Base-by-base conservation (phyloP, 1,140 invertebrate genomes). In the Tetraneura akinire region DNA sequence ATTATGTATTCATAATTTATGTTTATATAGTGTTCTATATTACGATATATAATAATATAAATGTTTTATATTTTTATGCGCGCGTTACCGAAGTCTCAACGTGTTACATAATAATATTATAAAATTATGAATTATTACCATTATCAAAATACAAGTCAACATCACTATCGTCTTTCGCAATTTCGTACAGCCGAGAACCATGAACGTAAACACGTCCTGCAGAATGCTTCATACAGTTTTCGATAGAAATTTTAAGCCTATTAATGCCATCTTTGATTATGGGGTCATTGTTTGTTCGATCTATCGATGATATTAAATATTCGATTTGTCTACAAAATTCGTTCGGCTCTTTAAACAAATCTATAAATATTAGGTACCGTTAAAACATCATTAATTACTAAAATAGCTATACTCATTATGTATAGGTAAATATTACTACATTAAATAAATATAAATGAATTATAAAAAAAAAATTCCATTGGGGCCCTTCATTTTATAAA, bases 121-220 rank as follows among this genome's bases (percentile, higher is more conserved):
- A 29, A 26, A 60, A 60, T 60, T 26, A 23, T 70, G 16, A 42
- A 45, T 16, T 26, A 23, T 76, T 83, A 84, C 86, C 85, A 68
- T 84, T 85, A 82, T 89, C 87, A 18, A 89, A 82, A 83, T 88
- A 89, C 37, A 88, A 82, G 81, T 88, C 87, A 55, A 88, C 81
- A 83, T 89, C 87, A 81, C 87, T 88, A 23, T 85, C 85, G 16
- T 70, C 53, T 49, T 84, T 83, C 8, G 84, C 85, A 49, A 87
- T 80, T 8, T 86, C 85, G 23, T 86, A 84, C 21, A 86, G 80
- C 60, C 87, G 85, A 8, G 88, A 88, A 60, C 88, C 88, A 83
- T 87, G 88, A 57, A 76, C 11, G 37, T 76, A 42, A 76, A 76
- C 51, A 1, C 16, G 13, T 42, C 71, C 71, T n/a, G n/a, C n/a